Evolutionary conservation across 2,888 invertebrate genomes (phyloP).

Genomic region (Chydorus sphaericus): DNA sequence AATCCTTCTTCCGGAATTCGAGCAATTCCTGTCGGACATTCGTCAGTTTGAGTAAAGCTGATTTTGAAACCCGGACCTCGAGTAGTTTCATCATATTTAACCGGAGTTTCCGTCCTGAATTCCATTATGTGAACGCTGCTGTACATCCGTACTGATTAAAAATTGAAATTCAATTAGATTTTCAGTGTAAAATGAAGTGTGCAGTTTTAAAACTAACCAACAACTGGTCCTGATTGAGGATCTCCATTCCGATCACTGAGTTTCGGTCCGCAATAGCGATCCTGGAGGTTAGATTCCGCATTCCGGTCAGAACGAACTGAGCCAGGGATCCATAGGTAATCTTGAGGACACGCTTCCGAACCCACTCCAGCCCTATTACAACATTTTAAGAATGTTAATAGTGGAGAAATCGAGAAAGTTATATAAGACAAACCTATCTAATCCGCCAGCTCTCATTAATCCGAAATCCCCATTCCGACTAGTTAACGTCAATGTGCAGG

Average conservation of each 20-base stretch:
- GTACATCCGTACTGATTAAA: slow-evolving; percentile 4
- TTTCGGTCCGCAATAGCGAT: slow-evolving; percentile 10
- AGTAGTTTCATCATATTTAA: slow-evolving; percentile 4
- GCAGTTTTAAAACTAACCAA: not conserved
- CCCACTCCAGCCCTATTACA: slow-evolving; percentile 13
- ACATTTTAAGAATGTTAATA: no score
- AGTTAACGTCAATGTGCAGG: slow-evolving; percentile 18
- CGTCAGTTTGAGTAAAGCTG: not conserved
- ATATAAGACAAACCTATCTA: no score
- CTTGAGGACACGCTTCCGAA: slow-evolving; percentile 7
- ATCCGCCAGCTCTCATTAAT: slow-evolving; percentile 14
- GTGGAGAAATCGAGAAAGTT: no score
- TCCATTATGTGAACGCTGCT: slow-evolving; percentile 2
- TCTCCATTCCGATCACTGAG: slow-evolving; percentile 11
- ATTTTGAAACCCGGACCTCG: slow-evolving; percentile 13
- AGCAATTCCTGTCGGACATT: no score
- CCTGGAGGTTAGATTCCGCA: not conserved
- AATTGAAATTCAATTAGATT: not conserved
- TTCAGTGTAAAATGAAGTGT: not conserved
- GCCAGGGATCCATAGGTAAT: slow-evolving; percentile 12
- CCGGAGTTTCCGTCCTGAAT: slow-evolving; percentile 9
- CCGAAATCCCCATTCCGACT: slow-evolving; percentile 9
- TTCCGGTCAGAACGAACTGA: not conserved
- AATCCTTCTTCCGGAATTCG: no score
- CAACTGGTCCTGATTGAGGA: slow-evolving; percentile 2